Conservation (phyloP, 2,113 vertebrate species). For the Thunnus thynnus region DNA sequence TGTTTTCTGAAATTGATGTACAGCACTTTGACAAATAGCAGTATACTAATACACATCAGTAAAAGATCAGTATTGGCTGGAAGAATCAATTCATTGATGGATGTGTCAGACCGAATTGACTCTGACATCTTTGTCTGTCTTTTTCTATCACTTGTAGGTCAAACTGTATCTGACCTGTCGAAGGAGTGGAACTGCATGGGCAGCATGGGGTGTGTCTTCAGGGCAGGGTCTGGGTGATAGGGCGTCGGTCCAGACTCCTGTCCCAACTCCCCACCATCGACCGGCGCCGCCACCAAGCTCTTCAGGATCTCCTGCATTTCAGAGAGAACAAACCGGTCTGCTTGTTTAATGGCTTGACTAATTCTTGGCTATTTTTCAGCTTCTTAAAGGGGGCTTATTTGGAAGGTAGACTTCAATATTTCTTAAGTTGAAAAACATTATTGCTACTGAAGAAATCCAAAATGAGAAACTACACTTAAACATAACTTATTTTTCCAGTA, state of each 20-base stretch:
- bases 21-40: conserved; percentile 15
- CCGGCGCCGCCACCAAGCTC: conserved; percentile 95
- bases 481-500: neutral
- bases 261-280: conserved; percentile 92
- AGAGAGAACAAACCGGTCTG: neutral
- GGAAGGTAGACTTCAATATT: neutral
- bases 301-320: conserved; percentile 91
- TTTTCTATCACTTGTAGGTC: neutral
- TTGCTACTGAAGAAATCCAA: neutral
- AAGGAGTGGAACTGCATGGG: conserved; percentile 99
- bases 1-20: conserved; percentile 12
- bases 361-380: neutral
- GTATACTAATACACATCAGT: neutral
- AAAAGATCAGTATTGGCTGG: neutral
- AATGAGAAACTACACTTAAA: neutral
- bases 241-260: conserved; percentile 91
- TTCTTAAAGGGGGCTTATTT: neutral
- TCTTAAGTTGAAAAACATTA: neutral
- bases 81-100: conserved; percentile 1
- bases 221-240: conserved; percentile 94
- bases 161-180: conserved; percentile 89
- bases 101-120: neutral
- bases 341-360: neutral
- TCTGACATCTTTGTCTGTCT: neutral
- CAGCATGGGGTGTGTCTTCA: conserved; percentile 95